These are phyloP conservation scores for Epicauta chinensis DNA, from an alignment of 1,140 invertebrate genomes.

Conservation along the genomic window DNA sequence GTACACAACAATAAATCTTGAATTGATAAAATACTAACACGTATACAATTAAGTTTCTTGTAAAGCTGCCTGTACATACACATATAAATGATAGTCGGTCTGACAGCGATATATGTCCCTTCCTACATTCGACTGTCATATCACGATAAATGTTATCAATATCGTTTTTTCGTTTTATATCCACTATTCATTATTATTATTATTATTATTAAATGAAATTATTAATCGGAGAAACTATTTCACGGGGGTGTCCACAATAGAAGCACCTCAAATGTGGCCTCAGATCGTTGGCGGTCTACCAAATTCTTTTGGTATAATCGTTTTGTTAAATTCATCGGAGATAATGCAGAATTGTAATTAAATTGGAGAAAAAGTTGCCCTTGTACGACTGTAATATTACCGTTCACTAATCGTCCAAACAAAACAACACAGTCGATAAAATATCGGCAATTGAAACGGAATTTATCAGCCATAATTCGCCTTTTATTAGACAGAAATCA, in stretches of 20 bases:
- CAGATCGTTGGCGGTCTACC: too few relatives aligned
- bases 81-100: slow-evolving; percentile 24
- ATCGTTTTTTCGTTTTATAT: too few relatives aligned
- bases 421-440: slow-evolving; percentile 11
- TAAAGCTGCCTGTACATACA: slow-evolving; percentile 22
- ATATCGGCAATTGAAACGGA: slow-evolving; percentile 18
- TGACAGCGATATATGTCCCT: slow-evolving; percentile 25
- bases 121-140: slow-evolving; percentile 21
- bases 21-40: slow-evolving; percentile 24
- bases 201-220: too few relatives aligned
- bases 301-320: too few relatives aligned
- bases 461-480: slow-evolving; percentile 21
- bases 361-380: too few relatives aligned
- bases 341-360: too few relatives aligned
- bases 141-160: neutral
- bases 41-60: slow-evolving; percentile 26
- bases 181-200: too few relatives aligned
- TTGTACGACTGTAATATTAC: neutral
- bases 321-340: too few relatives aligned
- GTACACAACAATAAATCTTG: slow-evolving; percentile 23
- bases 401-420: slow-evolving; percentile 3
- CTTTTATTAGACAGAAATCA: slow-evolving; percentile 22
- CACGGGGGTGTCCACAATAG: too few relatives aligned
- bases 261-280: too few relatives aligned
- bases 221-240: too few relatives aligned